Evolutionary conservation across 2,113 vertebrate genomes (phyloP), one percentile per base, ranked within the genome.

Genomic region (Corythoichthys haematopterus): DNA sequence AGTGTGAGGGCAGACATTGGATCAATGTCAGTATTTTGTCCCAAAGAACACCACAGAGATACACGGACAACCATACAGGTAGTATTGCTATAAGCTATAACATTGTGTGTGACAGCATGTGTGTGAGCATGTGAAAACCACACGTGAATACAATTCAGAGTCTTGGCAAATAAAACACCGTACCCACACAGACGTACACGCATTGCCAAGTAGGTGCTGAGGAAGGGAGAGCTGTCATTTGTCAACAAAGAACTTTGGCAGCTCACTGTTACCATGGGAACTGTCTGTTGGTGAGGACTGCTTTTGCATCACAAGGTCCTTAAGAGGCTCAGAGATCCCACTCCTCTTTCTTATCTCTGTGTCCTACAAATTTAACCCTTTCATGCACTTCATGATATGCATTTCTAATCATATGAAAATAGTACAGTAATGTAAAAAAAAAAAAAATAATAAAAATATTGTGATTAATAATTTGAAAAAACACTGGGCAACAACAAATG

Each of bases 241-340:
- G 90, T 94, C 91, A 94, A 92, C 92, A 93, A 92, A 82, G 92
- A 93, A 90, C 92, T 92, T 89, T 83, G 90, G 93, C 90, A 92
- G 93, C 92, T 89, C 88, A 66, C 85, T 82, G 93, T 95, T 94
- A 92, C 94, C 93, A 93, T 96, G 93, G 95, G 89, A 95, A 95
- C 93, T 86, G 93, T 92, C 91, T 90, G 93, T 94, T 94, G 91
- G 92, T 66, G 90, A 89, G 91, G 90, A 92, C 90, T 89, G 88
- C 82, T 90, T 93, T 92, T 93, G 85, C 88, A 91, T 90, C 87
- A 90, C 88, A 91, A 88, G 86, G 87, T 87, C 79, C 83, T 84
- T 72, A 84, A 88, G 81, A 87, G 81, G 84, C 82, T 79, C 70
- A 2, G 58, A 84, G 79, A 81, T 79, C 82, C 85, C 76, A 76